Percentiles rank a stretch among this genome's conserved stretches.
Evolutionary conservation across 2,113 vertebrate genomes (phyloP).

Genomic region (Albula goreensis): DNA sequence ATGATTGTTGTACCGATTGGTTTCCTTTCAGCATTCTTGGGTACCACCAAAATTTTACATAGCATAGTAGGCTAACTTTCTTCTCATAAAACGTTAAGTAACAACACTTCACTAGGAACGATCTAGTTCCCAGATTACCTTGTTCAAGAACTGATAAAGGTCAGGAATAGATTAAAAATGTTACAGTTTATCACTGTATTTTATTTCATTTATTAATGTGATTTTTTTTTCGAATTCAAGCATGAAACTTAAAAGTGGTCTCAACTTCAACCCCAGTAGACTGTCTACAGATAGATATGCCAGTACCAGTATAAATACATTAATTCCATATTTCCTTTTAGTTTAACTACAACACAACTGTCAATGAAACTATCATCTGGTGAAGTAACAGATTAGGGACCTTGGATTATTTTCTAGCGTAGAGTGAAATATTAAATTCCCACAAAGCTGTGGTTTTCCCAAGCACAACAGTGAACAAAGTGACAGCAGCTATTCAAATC

Average conservation of each 20-base stretch:
- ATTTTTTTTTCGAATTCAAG: neutral
- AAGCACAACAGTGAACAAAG: neutral
- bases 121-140: too few relatives aligned
- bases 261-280: neutral
- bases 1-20: neutral
- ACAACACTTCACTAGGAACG: too few relatives aligned
- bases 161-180: too few relatives aligned
- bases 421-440: neutral
- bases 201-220: too few relatives aligned
- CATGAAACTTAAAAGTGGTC: neutral
- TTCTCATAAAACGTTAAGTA: too few relatives aligned
- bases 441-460: neutral
- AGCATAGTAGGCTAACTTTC: too few relatives aligned
- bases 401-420: neutral
- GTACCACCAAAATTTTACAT: neutral
- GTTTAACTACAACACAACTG: neutral
- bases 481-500: neutral
- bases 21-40: neutral
- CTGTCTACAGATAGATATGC: neutral
- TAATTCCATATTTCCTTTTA: neutral
- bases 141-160: too few relatives aligned
- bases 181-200: too few relatives aligned
- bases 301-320: neutral
- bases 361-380: neutral
- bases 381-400: too few relatives aligned